phyloP scores from a whole-genome alignment of 2,797 vertebrate species.

The Acanthopagrus latus region DNA sequence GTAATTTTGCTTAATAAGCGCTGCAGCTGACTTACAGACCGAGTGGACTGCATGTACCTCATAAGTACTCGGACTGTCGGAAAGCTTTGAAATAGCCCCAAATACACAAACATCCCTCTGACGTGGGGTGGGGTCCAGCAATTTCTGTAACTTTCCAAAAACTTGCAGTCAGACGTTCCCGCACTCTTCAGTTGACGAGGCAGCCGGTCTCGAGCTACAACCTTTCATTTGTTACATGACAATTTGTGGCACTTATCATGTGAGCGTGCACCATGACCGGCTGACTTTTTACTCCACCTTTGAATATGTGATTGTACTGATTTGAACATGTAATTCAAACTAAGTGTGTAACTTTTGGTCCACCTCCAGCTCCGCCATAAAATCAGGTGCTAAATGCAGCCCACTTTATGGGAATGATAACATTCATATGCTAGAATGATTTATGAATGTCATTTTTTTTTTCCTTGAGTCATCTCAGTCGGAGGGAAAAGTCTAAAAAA shows the following conservation, averaged over 20 bases:
- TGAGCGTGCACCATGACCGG: too few species aligned
- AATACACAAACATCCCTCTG: background rate
- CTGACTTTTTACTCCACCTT: too few species aligned
- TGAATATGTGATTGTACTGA: too few species aligned
- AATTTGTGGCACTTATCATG: too few species aligned
- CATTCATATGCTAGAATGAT: background rate
- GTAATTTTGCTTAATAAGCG: slow-evolving; percentile 38
- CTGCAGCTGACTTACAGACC: background rate
- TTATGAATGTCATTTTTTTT: background rate
- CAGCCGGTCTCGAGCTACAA: too few species aligned
- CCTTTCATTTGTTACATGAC: too few species aligned
- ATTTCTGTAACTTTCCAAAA: background rate
- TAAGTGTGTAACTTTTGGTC: background rate
- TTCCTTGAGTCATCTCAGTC: too few species aligned
- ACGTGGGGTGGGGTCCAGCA: too few species aligned
- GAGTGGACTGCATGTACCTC: background rate
- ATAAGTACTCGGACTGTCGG: background rate
- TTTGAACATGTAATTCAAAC: background rate
- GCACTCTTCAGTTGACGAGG: too few species aligned
- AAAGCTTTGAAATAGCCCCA: background rate
- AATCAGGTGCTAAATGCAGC: slow-evolving; percentile 3
- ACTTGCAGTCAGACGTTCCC: background rate
- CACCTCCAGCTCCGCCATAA: background rate
- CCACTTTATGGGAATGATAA: slow-evolving; percentile 4
- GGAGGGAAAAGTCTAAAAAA: background rate